Base-by-base conservation (phyloP, 2,888 invertebrate genomes). In the Imbricaverruca yamaguchii region DNA sequence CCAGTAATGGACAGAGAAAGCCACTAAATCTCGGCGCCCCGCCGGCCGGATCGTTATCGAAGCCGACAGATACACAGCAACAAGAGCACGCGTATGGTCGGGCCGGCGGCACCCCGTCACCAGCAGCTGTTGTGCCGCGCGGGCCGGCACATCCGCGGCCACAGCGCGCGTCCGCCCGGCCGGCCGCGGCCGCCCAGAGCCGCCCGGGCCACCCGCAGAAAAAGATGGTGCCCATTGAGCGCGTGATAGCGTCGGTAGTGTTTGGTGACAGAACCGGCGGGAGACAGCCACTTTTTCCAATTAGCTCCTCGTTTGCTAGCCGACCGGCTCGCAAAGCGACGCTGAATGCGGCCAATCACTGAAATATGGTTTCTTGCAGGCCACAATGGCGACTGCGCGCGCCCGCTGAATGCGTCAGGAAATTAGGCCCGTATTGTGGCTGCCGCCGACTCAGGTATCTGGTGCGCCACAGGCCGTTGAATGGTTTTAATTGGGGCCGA, bases 201-300 rank as follows among this genome's bases (percentile, higher is more conserved):
- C 69, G 69, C 39, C 67, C 69, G 69, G 69, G 39, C 53, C 12
- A 11, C 25, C 15, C 18, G 69, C 25, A 67, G 39, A 69, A 69
- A 69, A 69, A 69, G 69, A 69, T 69, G 69, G 69, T 18, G 15
- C 39, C 69, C 69, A 69, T 69, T 69, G 39, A 69, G 39, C 69
- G 53, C 69, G 69, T 69, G 69, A 69, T 69, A 69, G 69, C 69
- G 69, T 69, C 69, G 69, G 69, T 69, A 69, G 69, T 69, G 69
- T 69, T 69, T 69, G 69, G 69, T 69, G 69, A 69, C 69, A 69
- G 69, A 69, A 53, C 18, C 69, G 69, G 18, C 69, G 69, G 69
- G 69, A 69, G 69, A 69, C 69, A 69, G 53, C 69, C 69, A 69
- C 69, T 69, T 69, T 69, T 69, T 69, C 69, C 69, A 69, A 69